A percentile compares a stretch with the other conserved stretches of the same genome.
phyloP scores from a whole-genome alignment of 2,888 invertebrate genomes.

The Lasioglossum zephyrum region DNA sequence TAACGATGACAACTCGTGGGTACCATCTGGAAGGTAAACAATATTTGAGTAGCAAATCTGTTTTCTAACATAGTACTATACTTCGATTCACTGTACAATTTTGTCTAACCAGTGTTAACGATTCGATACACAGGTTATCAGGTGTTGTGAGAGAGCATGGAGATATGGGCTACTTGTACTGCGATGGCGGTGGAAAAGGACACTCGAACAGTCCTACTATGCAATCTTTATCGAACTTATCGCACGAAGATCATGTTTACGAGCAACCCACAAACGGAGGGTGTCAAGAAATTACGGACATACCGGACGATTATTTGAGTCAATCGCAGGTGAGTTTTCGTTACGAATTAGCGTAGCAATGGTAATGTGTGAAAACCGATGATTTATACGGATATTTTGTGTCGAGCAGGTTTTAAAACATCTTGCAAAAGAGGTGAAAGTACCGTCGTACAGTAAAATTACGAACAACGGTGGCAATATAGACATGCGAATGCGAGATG shows the following conservation, averaged over 20 bases:
- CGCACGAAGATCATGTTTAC: constrained; percentile 82
- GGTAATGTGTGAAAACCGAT: not conserved
- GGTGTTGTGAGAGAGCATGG: constrained; percentile 82
- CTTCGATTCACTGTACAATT: not conserved
- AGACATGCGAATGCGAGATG: constrained; percentile 80
- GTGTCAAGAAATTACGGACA: constrained; percentile 91
- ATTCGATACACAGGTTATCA: constrained; percentile 74
- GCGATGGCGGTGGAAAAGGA: constrained; percentile 82
- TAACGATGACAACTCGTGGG: constrained; percentile 90
- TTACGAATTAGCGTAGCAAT: not conserved
- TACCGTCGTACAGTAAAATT: constrained; percentile 79
- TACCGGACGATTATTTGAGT: constrained; percentile 93
- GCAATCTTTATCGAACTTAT: constrained; percentile 82
- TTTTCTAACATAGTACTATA: not conserved
- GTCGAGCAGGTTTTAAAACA: constrained; percentile 89
- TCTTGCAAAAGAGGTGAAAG: constrained; percentile 91
- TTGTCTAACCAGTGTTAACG: constrained; percentile 8
- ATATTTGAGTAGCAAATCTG: not conserved
- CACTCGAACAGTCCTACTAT: constrained; percentile 84
- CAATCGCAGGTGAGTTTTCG: constrained; percentile 88
- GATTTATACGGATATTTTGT: constrained; percentile 24
- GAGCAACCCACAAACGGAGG: constrained; percentile 80
- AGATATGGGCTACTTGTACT: constrained; percentile 82
- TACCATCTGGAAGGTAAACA: constrained; percentile 84
- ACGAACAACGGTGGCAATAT: constrained; percentile 75